Evolutionary conservation across 1,140 invertebrate species (phyloP).

Genomic region (Ostrea edulis): DNA sequence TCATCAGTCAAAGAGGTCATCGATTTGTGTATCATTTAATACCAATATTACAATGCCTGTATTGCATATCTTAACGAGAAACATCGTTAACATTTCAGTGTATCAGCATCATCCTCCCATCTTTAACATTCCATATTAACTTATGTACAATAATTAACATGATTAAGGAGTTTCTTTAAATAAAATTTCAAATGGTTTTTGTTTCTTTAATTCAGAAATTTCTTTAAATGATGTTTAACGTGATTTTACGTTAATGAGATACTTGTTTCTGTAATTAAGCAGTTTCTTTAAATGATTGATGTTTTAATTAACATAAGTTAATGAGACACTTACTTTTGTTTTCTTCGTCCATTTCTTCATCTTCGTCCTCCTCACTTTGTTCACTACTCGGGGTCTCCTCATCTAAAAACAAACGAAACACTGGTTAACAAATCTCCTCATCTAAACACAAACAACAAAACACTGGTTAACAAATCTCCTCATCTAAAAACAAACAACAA

Average conservation of each 20-base stretch:
- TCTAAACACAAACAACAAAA: no score
- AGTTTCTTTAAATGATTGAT: no score
- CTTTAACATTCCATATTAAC: neutral
- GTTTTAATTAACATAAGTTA: no score
- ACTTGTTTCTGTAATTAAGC: neutral
- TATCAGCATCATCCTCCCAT: neutral
- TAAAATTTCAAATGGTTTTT: no score
- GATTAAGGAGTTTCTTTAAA: no score
- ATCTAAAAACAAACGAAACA: neutral
- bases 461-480: neutral
- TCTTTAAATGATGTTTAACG: neutral
- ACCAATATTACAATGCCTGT: no score
- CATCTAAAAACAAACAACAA: neutral
- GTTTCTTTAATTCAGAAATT: neutral
- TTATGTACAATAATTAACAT: neutral
- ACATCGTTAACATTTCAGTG: neutral
- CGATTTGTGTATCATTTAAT: no score
- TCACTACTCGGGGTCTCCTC: neutral
- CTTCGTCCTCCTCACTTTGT: neutral
- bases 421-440: neutral
- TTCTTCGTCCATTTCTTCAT: slow-evolving; percentile 8
- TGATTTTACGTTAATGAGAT: neutral
- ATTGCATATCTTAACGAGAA: no score
- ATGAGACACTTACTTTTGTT: neutral
- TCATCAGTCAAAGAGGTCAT: no score